phyloP scores from a whole-genome alignment of 2,113 vertebrate genomes.

The Nannospalax galili region DNA sequence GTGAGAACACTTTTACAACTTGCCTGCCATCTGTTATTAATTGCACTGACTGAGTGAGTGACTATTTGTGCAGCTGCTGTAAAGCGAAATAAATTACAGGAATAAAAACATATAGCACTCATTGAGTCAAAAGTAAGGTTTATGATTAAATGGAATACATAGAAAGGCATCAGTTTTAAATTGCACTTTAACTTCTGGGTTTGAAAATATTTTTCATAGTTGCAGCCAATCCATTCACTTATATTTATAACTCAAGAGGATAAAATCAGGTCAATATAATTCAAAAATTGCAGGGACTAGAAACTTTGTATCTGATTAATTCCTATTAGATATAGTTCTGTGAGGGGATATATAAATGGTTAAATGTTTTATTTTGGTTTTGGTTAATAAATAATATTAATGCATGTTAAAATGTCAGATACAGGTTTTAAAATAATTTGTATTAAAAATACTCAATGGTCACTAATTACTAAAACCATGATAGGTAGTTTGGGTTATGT shows the following conservation, averaged over 20 bases:
- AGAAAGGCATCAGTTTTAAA: conserved; percentile 57
- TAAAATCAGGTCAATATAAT: conserved; percentile 14
- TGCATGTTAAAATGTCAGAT: neutral
- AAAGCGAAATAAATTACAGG: conserved; percentile 65
- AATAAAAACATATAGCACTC: conserved; percentile 69
- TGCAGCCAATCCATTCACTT: conserved; percentile 42
- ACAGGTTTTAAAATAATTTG: neutral
- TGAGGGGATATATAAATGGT: neutral
- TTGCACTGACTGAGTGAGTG: conserved; percentile 58
- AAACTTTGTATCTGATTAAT: conserved; percentile 34
- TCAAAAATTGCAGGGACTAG: conserved; percentile 40
- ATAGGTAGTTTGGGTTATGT: neutral
- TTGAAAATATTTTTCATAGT: conserved; percentile 68
- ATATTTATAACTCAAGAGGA: conserved; percentile 53
- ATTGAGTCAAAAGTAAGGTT: conserved; percentile 60
- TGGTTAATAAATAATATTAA: neutral
- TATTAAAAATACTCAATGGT: neutral
- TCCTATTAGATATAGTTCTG: neutral
- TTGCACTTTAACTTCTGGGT: conserved; percentile 35
- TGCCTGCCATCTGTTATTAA: conserved; percentile 71
- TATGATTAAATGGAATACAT: conserved; percentile 66
- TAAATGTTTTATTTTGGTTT: neutral
- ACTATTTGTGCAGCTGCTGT: conserved; percentile 54
- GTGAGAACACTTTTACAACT: conserved; percentile 61
- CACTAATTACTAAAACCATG: neutral